Evolutionary conservation across 1,140 invertebrate species (phyloP), one percentile per base, ranked within the genome.

Genomic region (Leptinotarsa defecta): DNA sequence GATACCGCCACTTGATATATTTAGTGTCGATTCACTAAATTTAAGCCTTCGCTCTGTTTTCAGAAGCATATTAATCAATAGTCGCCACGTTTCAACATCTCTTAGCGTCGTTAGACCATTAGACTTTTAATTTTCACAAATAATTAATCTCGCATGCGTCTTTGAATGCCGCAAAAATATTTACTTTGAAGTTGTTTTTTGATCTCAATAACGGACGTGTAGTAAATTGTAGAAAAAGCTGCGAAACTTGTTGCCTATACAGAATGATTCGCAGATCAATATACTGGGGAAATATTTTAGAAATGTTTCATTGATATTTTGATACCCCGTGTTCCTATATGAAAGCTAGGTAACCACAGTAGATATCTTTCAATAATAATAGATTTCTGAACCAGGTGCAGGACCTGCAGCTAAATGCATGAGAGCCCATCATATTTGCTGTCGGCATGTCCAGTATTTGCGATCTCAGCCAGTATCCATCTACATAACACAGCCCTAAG

Each of bases 111-210:
- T 70, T 52, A 52, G 15, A 19, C 48, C 68, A 70, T 70, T 70
- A 49, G 48, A 48, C 20, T 70, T 49, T 70, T 52, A 24, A 70
- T 70, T 34, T n/a, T 43, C 19, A 22, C 20, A 70, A 52, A 20
- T 48, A 70, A 70, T 49, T 49, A 70, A 70, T 48, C 19, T 52
- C 43, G 19, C 48, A 49, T 48, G n/a, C 19, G 19, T 43, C 48
- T 52, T 52, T 20, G 20, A 24, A 52, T 17, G 68, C 3, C 13
- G 20, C 43, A n/a, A 70, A 70, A 70, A 70, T 70, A 70, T 70
- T 70, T 70, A 24, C 68, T 70, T 70, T 70, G 68, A 70, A 70
- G 68, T 70, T 48, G 34, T 70, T 52, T 52, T 70, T 70, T 70
- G 34, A 70, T 70, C 68, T 70, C 68, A 70, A 49, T 70, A 70